Base-by-base conservation (phyloP, 2,113 vertebrate genomes). In the Mirza zaza region DNA sequence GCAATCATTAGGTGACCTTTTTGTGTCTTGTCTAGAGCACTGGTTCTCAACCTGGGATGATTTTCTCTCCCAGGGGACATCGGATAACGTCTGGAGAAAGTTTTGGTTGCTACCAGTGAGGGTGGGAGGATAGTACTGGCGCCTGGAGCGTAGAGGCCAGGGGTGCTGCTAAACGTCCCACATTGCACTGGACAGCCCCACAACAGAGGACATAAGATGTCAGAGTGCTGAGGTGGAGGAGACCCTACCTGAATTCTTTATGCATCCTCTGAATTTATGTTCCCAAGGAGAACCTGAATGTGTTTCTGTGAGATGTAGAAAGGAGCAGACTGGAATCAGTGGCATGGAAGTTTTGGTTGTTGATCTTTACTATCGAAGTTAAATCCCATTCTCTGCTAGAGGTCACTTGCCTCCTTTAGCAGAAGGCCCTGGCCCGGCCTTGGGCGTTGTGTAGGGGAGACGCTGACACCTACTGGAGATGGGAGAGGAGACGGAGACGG, bases 171-270 rank as follows among this genome's bases (percentile, higher is more conserved):
- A 2, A 7, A 42, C 63, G 4, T 2, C 82, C 50, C 21, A 8
- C 76, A 0, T 0, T 1, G 3, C 48, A 13, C 3, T 4, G 29
- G 71, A 11, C 6, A 4, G 48, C 17, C 20, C 36, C 77, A 0
- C 25, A 6, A 15, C 45, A 63, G 23, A 82, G 17, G 1, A 4
- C 7, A 2, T 18, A 2, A 23, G 6, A 12, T 10, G 3, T 29
- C 27, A 8, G 0, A 1, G 21, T 20, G 32, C 39, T 21, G 10
- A 18, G 10, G 2, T 0, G 61, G 61, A 63, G 29, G 10, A 42
- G 52, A 32, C n/a, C 32, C 68, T 52, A 23, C n/a, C 10, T n/a
- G 77, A 45, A 6, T 3, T 63, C 45, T 42, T 14, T 5, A 20
- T 48, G 76, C 0, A 0, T 25, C 77, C 68, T n/a, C 42, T 59